Evolutionary conservation across 2,888 invertebrate genomes (phyloP).

Genomic region (Temnothorax rugatulus): DNA sequence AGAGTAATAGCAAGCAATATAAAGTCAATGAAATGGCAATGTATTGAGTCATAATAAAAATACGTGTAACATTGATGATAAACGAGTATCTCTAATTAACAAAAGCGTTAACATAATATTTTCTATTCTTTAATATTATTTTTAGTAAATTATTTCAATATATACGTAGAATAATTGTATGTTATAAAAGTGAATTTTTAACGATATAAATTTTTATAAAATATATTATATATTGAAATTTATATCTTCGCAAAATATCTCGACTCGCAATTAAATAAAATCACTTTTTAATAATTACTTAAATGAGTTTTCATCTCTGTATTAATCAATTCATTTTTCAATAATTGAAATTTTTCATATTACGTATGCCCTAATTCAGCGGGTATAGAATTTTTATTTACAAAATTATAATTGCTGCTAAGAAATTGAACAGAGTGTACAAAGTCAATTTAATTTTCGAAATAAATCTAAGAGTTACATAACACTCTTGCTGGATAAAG

Average conservation of each 20-base stretch:
- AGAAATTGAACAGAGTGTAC: not conserved
- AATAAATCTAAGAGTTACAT: not conserved
- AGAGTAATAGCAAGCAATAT: not conserved
- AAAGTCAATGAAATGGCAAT: no score
- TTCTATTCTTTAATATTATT: not conserved
- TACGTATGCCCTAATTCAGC: not conserved
- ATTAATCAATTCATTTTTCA: not conserved
- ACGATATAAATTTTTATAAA: not conserved
- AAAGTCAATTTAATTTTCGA: not conserved
- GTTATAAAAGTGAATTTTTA: not conserved
- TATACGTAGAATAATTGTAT: not conserved
- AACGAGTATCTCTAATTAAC: not conserved
- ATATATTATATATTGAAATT: not conserved
- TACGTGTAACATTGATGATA: not conserved
- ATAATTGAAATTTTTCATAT: constrained; percentile 2
- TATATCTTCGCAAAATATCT: not conserved
- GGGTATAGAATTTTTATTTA: not conserved
- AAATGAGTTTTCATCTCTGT: not conserved
- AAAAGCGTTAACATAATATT: not conserved
- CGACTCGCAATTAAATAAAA: not conserved
- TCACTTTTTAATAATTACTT: not conserved
- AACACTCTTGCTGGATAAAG: not conserved
- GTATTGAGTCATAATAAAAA: constrained; percentile 6
- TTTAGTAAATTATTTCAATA: constrained; percentile 2
- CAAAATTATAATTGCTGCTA: not conserved